phyloP scores from a whole-genome alignment of 2,797 vertebrate genomes.

The Chelonia mydas region DNA sequence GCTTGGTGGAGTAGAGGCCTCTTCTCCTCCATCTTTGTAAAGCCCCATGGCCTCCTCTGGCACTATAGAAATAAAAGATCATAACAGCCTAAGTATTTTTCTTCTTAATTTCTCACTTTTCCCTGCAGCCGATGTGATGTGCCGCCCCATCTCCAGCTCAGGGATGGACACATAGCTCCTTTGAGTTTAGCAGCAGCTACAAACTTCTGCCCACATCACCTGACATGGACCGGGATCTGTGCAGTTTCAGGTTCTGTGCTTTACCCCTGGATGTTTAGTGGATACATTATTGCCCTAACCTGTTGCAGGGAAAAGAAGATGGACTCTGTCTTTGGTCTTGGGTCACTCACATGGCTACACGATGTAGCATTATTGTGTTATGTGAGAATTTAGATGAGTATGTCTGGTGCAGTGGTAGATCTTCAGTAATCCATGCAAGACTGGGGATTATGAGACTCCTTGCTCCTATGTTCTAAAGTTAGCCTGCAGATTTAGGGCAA shows the following conservation, averaged over 20 bases:
- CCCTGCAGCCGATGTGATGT: neutral
- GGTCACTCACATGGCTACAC: neutral
- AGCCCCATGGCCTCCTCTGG: neutral
- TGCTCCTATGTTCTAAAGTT: neutral
- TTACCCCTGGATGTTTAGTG: neutral
- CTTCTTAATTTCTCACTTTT: neutral
- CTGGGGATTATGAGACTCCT: neutral
- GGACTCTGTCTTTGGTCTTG: neutral
- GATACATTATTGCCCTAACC: neutral
- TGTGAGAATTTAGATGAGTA: neutral
- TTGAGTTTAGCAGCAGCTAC: neutral
- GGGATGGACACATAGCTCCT: neutral
- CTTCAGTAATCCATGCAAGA: neutral
- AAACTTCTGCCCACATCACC: neutral
- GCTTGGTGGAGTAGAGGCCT: neutral
- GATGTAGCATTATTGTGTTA: rapidly evolving
- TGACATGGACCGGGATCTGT: too few species aligned
- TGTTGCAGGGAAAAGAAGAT: neutral
- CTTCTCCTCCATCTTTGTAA: neutral
- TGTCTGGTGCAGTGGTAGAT: neutral
- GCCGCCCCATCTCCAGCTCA: neutral
- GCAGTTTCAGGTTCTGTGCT: neutral
- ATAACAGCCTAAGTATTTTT: neutral
- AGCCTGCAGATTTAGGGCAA: neutral
- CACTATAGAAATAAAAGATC: neutral